Percentiles rank a stretch among this genome's conserved stretches.
Conservation (phyloP, 2,797 vertebrate species). For the Pseudomugil tenellus region DNA sequence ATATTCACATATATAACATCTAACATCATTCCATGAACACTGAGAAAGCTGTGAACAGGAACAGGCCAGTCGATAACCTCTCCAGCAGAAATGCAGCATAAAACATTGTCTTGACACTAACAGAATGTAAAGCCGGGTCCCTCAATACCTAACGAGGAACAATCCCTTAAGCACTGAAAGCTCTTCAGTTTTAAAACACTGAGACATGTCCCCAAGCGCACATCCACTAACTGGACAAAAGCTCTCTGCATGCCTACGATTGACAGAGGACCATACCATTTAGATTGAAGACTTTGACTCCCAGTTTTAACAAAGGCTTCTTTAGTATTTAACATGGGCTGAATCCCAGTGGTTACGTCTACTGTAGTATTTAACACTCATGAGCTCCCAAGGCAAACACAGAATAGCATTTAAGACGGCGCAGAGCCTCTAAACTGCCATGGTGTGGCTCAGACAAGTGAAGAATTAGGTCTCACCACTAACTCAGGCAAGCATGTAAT, state of each 20-base stretch:
- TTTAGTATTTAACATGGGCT: constrained; percentile 67
- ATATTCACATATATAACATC: constrained; percentile 37
- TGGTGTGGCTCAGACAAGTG: constrained; percentile 32
- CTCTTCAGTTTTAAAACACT: constrained; percentile 55
- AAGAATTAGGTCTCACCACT: constrained; percentile 50
- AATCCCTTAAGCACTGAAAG: constrained; percentile 59
- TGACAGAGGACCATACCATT: constrained; percentile 51
- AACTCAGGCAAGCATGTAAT: constrained; percentile 65
- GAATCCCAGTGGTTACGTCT: constrained; percentile 63
- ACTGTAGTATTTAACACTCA: constrained; percentile 75
- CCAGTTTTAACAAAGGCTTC: constrained; percentile 67
- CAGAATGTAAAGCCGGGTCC: constrained; percentile 59
- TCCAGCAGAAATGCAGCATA: constrained; percentile 7
- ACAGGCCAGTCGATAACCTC: constrained; percentile 22
- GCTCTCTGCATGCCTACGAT: constrained; percentile 30
- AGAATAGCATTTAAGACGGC: constrained; percentile 68
- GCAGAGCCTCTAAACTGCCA: constrained; percentile 45
- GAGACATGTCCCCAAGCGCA: constrained; percentile 62
- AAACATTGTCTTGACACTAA: constrained; percentile 45
- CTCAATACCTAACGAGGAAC: constrained; percentile 43
- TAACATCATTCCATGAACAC: constrained; percentile 27
- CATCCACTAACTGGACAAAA: constrained; percentile 43
- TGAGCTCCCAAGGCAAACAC: constrained; percentile 65
- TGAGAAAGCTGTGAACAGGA: constrained; percentile 33
- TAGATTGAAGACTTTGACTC: constrained; percentile 43